These are phyloP conservation scores for Oryzaephilus surinamensis DNA, from an alignment of 1,140 invertebrate genomes.

Conservation along the genomic window DNA sequence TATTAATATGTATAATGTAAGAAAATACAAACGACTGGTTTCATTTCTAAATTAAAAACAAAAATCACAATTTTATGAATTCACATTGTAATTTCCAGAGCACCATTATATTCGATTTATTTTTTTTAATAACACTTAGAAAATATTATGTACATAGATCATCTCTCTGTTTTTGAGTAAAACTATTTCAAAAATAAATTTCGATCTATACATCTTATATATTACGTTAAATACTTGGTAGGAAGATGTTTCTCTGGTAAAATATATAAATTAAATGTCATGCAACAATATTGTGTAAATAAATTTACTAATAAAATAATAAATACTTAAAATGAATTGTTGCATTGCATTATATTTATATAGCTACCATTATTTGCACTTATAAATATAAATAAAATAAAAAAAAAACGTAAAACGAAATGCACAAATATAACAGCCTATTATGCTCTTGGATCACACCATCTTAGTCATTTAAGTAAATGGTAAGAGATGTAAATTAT, in stretches of 20 bases:
- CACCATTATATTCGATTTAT: slow-evolving; percentile 31
- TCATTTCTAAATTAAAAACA: slow-evolving; percentile 16
- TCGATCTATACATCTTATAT: slow-evolving; percentile 21
- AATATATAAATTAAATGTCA: slow-evolving; percentile 4
- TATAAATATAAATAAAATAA: slow-evolving; percentile 18
- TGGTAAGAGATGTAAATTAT: slow-evolving; percentile 27
- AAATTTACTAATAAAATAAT: slow-evolving; percentile 5
- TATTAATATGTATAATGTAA: slow-evolving; percentile 6
- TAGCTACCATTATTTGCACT: slow-evolving; percentile 17
- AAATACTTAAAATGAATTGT: slow-evolving; percentile 2
- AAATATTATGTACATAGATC: slow-evolving; percentile 19
- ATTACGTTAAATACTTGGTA: slow-evolving; percentile 34
- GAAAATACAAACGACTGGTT: slow-evolving; percentile 24
- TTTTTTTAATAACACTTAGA: slow-evolving; percentile 12
- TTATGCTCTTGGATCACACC: slow-evolving; percentile 20
- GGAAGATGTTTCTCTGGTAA: slow-evolving; percentile 30
- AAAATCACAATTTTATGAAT: slow-evolving; percentile 33
- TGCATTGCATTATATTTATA: slow-evolving; percentile 6
- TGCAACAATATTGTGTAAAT: too few relatives aligned
- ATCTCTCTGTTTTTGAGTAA: slow-evolving; percentile 5
- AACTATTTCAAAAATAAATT: slow-evolving; percentile 16
- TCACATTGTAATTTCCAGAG: slow-evolving; percentile 30
- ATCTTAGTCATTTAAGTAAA: slow-evolving; percentile 33
- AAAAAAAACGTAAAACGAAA: slow-evolving; percentile 14
- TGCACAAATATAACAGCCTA: slow-evolving; percentile 32